Conservation (phyloP, 1,140 invertebrate species). For the Drosophila santomea region DNA sequence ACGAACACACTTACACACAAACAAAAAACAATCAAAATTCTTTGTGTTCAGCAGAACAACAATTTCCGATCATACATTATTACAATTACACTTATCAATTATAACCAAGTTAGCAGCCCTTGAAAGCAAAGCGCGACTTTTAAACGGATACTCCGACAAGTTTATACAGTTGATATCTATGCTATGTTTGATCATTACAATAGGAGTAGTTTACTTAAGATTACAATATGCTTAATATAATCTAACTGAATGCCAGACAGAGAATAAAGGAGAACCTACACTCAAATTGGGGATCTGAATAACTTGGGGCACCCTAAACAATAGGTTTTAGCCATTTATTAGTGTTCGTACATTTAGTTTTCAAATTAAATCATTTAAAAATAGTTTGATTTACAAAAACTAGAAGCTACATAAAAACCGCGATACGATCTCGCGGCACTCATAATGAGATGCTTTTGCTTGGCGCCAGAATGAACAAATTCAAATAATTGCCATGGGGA, state of each 20-base stretch:
- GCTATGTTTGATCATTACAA: slow-evolving; percentile 6
- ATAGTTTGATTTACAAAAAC: slow-evolving; percentile 67
- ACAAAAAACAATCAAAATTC: slow-evolving; percentile 8
- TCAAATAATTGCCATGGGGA: slow-evolving; percentile 60
- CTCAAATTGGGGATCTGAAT: neutral
- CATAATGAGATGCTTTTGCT: slow-evolving; percentile 60
- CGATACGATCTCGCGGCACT: slow-evolving; percentile 57
- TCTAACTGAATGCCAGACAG: neutral
- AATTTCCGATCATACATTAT: slow-evolving; percentile 11
- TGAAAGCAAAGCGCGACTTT: slow-evolving; percentile 1
- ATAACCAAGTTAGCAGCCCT: slow-evolving; percentile 15
- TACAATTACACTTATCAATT: slow-evolving; percentile 6
- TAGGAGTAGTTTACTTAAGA: slow-evolving; percentile 4
- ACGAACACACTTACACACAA: slow-evolving; percentile 11
- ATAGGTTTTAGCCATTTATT: slow-evolving; percentile 75
- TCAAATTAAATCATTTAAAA: slow-evolving; percentile 61
- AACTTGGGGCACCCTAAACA: slow-evolving; percentile 35
- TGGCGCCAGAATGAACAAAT: slow-evolving; percentile 51
- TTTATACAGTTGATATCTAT: slow-evolving; percentile 9
- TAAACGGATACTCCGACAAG: slow-evolving; percentile 4
- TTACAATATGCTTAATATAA: slow-evolving; percentile 2
- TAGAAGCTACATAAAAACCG: slow-evolving; percentile 77
- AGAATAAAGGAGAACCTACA: neutral
- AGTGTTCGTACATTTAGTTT: slow-evolving; percentile 76
- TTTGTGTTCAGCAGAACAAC: neutral